Percentiles rank a stretch among this genome's conserved stretches.
phyloP scores from a whole-genome alignment of 2,888 invertebrate genomes.

The Plusia festucae region DNA sequence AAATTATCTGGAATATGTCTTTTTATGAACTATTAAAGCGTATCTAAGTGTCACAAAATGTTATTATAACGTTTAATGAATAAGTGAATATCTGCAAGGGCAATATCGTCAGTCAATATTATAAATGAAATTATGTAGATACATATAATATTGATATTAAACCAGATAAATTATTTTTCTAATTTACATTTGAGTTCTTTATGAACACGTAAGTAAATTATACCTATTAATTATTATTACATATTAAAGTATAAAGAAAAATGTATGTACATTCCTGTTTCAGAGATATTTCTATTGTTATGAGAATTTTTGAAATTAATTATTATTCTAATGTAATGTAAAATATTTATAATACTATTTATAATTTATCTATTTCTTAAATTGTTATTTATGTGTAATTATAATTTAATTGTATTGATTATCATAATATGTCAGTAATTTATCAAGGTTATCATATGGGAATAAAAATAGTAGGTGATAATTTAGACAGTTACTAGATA shows the following conservation, averaged over 20 bases:
- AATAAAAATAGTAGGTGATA: conserved; percentile 2
- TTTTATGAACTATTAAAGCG: conserved; percentile 8
- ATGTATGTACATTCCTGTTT: conserved; percentile 66
- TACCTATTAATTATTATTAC: conserved; percentile 45
- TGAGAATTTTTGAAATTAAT: conserved; percentile 54
- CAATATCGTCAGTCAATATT: conserved; percentile 57
- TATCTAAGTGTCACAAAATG: conserved; percentile 30
- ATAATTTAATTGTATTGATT: conserved; percentile 6
- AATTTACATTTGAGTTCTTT: conserved; percentile 60
- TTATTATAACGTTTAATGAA: conserved; percentile 15
- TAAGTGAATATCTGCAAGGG: conserved; percentile 45
- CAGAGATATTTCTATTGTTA: conserved; percentile 64
- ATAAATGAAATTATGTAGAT: conserved; percentile 45
- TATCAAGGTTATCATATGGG: not conserved
- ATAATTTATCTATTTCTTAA: conserved; percentile 13
- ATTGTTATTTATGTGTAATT: conserved; percentile 12
- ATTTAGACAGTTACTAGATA: not conserved
- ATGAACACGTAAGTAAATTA: conserved; percentile 62
- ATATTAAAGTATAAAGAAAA: conserved; percentile 43
- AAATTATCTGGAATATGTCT: conserved; percentile 16
- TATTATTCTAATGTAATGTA: conserved; percentile 40
- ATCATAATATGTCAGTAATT: conserved; percentile 11
- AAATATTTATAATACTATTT: conserved; percentile 35
- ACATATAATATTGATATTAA: conserved; percentile 57
- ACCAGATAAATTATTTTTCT: conserved; percentile 66